Conservation (phyloP, 2,797 vertebrate genomes). For the Sarcophilus harrisii region DNA sequence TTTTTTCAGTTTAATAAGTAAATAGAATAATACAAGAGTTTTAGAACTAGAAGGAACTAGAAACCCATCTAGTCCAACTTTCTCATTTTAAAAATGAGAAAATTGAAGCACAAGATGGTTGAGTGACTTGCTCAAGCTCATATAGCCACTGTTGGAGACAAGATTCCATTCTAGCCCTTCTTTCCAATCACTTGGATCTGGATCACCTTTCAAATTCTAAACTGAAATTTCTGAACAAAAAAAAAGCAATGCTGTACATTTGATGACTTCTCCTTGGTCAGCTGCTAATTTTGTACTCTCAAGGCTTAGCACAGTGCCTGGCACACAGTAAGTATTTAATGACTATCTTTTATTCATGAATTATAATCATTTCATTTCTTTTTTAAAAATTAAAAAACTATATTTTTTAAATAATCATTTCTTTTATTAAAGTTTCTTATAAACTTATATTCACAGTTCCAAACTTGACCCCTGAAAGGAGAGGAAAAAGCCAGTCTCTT, state of each 20-base stretch:
- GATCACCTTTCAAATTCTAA: background rate
- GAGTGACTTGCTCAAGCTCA: background rate
- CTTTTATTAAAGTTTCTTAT: no score
- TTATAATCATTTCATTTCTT: fast-evolving
- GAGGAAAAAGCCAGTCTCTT: no score
- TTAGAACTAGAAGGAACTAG: background rate
- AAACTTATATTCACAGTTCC: no score
- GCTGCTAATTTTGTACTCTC: background rate
- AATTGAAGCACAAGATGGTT: background rate
- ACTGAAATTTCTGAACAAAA: background rate
- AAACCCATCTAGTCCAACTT: background rate
- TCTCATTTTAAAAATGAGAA: background rate
- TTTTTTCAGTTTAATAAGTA: background rate
- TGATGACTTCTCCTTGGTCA: background rate
- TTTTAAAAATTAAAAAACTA: no score
- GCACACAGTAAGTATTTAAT: background rate
- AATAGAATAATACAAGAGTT: background rate
- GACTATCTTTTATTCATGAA: background rate
- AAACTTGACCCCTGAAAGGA: no score
- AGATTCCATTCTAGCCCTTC: background rate
- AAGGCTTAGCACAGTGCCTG: background rate
- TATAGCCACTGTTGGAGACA: background rate
- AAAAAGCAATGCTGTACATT: background rate
- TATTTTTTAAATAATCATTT: no score
- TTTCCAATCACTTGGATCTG: background rate